phyloP scores from a whole-genome alignment of 2,113 vertebrate genomes.

The Vulpes ferrilata region DNA sequence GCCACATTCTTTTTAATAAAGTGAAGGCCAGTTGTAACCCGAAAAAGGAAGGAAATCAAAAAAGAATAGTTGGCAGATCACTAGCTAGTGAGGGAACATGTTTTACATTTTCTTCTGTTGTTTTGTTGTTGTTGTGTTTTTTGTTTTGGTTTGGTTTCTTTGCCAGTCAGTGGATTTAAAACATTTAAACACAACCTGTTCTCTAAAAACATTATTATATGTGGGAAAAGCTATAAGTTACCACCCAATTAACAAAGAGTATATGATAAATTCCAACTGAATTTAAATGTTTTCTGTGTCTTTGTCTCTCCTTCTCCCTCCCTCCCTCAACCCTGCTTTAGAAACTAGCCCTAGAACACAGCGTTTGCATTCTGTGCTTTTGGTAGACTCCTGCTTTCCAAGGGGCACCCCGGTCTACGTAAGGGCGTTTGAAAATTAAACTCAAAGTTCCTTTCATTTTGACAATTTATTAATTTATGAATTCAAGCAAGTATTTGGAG shows the following conservation, averaged over 20 bases:
- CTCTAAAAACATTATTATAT: conserved; percentile 9
- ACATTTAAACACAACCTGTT: conserved; percentile 52
- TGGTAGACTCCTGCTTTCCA: background rate
- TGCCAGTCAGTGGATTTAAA: conserved; percentile 50
- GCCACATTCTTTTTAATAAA: background rate
- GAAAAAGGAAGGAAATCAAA: background rate
- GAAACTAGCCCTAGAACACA: background rate
- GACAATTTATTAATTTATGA: background rate
- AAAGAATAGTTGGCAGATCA: background rate
- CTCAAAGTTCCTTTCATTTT: conserved; percentile 12
- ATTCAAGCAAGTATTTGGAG: background rate
- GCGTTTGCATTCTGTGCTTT: background rate
- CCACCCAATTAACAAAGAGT: background rate
- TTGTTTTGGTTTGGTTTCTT: background rate
- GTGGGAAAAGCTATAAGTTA: conserved; percentile 43
- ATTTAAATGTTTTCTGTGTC: conserved; percentile 8
- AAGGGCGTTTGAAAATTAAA: background rate
- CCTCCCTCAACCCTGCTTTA: background rate
- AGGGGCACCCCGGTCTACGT: background rate
- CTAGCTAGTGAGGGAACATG: background rate
- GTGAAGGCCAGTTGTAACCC: background rate
- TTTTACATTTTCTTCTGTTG: conserved; percentile 43
- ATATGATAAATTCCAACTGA: conserved; percentile 7
- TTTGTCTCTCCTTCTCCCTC: background rate
- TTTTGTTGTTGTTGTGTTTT: background rate